Percentiles rank a stretch among this genome's conserved stretches.
Conservation (phyloP, 2,888 invertebrate species). For the Idaea straminata region DNA sequence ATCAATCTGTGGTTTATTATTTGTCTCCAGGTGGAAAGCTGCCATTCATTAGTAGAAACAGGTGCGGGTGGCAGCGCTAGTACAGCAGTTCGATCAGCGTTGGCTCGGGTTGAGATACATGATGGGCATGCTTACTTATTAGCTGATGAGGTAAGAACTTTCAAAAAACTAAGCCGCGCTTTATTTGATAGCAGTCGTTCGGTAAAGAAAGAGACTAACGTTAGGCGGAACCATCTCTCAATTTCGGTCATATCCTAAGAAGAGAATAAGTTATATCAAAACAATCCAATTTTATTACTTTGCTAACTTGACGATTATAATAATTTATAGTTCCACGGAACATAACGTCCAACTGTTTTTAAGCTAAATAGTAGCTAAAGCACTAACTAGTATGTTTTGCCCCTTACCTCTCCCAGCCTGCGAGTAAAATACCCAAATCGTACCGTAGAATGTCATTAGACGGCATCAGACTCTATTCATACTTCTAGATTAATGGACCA, state of each 20-base stretch:
- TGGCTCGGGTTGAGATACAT: constrained; percentile 52
- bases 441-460: constrained; percentile 62
- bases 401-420: constrained; percentile 40
- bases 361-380: background rate
- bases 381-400: constrained; percentile 25
- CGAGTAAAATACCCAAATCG: constrained; percentile 40
- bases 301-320: background rate
- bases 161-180: background rate
- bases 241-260: background rate
- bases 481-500: constrained; percentile 11
- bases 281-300: background rate
- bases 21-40: constrained; percentile 61
- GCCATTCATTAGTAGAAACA: constrained; percentile 62
- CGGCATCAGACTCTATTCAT: constrained; percentile 49
- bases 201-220: too few species aligned
- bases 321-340: background rate
- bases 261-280: background rate
- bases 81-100: constrained; percentile 54
- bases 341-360: background rate
- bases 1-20: too few species aligned
- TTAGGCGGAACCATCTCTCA: too few species aligned
- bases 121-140: constrained; percentile 67
- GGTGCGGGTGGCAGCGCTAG: constrained; percentile 41
- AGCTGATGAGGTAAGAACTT: constrained; percentile 56
- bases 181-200: too few species aligned